Conservation (phyloP, 2,113 vertebrate species). For the Mobula hypostoma region DNA sequence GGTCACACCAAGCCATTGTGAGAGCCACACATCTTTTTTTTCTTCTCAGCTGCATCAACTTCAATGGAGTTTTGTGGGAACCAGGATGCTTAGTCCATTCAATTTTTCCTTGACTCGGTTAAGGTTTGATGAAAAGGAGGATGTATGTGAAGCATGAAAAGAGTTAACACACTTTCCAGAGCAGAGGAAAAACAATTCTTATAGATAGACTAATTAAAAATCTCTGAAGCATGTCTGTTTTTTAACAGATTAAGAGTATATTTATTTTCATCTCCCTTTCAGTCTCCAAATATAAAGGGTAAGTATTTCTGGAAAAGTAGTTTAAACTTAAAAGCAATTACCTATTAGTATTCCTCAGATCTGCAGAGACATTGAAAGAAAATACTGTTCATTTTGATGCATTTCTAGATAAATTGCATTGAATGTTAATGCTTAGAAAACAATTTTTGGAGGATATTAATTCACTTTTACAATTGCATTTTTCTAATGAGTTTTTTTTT, state of each 20-base stretch:
- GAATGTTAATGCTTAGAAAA: not conserved
- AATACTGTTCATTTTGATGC: conserved; percentile 20
- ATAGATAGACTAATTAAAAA: not conserved
- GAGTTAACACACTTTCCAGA: not conserved
- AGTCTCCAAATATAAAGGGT: not conserved
- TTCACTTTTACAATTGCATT: conserved; percentile 17
- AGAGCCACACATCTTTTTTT: too few species aligned
- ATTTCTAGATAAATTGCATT: not conserved
- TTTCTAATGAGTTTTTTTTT: not conserved
- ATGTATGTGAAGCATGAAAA: not conserved
- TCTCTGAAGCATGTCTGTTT: not conserved
- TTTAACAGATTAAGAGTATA: not conserved
- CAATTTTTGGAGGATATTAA: not conserved
- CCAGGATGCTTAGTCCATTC: not conserved
- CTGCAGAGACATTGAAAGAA: not conserved
- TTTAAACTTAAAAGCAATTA: conserved; percentile 1
- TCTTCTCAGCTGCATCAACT: too few species aligned
- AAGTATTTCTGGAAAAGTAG: conserved; percentile 3
- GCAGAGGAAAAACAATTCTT: not conserved
- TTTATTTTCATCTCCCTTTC: not conserved
- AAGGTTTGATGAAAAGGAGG: not conserved
- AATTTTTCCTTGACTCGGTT: not conserved
- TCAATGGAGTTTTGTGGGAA: not conserved
- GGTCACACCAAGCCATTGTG: too few species aligned
- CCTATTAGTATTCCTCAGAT: conserved; percentile 4